Percentiles rank a stretch among this genome's conserved stretches.
Conservation (phyloP, 2,113 vertebrate genomes). For the Lonchura striata region DNA sequence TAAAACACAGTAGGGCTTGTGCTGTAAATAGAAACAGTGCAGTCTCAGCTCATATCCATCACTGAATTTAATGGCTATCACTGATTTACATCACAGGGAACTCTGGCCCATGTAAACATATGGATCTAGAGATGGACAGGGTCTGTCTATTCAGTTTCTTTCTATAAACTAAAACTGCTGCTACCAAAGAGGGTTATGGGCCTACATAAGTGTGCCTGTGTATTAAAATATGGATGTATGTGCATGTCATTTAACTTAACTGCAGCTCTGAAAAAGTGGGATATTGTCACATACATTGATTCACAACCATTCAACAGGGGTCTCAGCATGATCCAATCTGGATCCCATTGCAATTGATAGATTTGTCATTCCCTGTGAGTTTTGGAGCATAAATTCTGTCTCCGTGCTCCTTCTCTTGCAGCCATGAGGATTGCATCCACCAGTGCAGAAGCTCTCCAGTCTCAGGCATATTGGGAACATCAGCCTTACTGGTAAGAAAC, state of each 20-base stretch:
- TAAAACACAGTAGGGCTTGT: slow-evolving; percentile 21
- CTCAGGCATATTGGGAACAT: neutral
- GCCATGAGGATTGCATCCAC: neutral
- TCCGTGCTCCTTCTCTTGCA: neutral
- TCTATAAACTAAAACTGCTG: neutral
- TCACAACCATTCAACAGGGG: neutral
- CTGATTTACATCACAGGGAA: neutral
- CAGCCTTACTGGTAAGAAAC: neutral
- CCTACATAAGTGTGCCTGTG: neutral
- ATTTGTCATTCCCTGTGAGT: neutral
- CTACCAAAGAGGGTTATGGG: neutral
- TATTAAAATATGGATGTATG: neutral
- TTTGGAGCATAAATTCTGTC: neutral
- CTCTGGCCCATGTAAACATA: neutral
- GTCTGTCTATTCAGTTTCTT: neutral
- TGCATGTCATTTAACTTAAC: neutral
- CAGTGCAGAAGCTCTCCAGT: neutral
- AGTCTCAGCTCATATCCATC: neutral
- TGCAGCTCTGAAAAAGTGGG: neutral
- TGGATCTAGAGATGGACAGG: neutral
- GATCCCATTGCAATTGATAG: neutral
- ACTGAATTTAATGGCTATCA: neutral
- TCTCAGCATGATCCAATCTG: neutral
- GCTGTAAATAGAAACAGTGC: slow-evolving; percentile 28
- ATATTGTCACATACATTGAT: neutral